phyloP scores from a whole-genome alignment of 2,797 vertebrate species.

The Lithobates sylvaticus region DNA sequence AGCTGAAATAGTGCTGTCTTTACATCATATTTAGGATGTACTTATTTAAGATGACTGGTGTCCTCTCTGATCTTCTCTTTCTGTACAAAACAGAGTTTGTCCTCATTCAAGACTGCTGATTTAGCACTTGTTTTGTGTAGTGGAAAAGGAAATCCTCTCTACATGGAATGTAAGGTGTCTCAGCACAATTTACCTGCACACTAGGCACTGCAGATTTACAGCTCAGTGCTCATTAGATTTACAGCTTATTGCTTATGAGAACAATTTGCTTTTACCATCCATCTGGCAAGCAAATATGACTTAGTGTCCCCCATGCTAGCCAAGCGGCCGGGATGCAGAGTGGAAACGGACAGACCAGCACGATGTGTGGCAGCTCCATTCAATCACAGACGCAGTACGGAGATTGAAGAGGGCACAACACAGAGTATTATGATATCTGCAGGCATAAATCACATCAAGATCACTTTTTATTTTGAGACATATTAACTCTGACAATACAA shows the following conservation, averaged over 20 bases:
- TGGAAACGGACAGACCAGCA: background rate
- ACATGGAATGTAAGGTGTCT: conserved; percentile 17
- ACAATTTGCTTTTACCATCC: conserved; percentile 47
- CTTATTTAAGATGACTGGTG: background rate
- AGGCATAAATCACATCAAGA: conserved; percentile 24
- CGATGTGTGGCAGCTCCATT: conserved; percentile 22
- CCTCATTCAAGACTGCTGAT: conserved; percentile 19
- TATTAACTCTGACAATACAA: conserved; percentile 32
- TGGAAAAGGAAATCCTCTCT: conserved; percentile 14
- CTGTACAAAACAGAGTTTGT: background rate
- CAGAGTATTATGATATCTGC: conserved; percentile 4
- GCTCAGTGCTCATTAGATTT: conserved; percentile 34
- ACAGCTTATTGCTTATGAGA: conserved; percentile 27
- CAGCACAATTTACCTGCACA: conserved; percentile 41
- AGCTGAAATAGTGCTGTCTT: no score
- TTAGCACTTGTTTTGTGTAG: conserved; percentile 35
- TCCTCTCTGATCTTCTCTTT: background rate
- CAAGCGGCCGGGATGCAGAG: conserved; percentile 2
- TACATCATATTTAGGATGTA: background rate
- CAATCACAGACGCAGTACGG: background rate
- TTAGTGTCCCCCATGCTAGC: conserved; percentile 30
- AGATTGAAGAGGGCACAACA: conserved; percentile 18
- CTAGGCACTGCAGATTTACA: conserved; percentile 40
- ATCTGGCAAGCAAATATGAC: conserved; percentile 51
- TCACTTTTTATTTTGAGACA: conserved; percentile 19